Conservation (phyloP, 2,888 invertebrate genomes). For the Andrena trimmerana region DNA sequence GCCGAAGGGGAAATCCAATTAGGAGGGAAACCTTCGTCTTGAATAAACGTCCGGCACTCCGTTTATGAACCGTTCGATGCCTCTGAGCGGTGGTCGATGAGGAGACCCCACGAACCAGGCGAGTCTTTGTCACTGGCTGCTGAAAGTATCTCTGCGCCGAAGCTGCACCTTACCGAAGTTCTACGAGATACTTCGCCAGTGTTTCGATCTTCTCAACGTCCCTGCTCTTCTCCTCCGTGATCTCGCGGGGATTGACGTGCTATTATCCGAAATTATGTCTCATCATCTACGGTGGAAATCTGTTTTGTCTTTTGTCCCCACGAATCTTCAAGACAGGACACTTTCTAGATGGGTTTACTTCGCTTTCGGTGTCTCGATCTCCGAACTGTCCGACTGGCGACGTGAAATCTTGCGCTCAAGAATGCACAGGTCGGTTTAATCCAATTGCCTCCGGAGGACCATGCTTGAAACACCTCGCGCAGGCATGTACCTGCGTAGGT, state of each 20-base stretch:
- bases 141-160: background rate
- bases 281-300: too few species aligned
- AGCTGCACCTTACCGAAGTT: too few species aligned
- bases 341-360: too few species aligned
- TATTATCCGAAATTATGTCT: too few species aligned
- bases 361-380: background rate
- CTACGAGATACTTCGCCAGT: too few species aligned
- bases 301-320: too few species aligned
- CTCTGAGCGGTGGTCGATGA: constrained; percentile 19
- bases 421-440: background rate
- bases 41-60: constrained; percentile 51
- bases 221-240: too few species aligned
- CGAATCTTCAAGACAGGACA: too few species aligned
- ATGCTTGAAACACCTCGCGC: background rate
- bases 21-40: constrained; percentile 51
- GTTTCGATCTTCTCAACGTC: too few species aligned
- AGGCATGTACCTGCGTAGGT: constrained; percentile 39
- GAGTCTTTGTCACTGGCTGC: constrained; percentile 13
- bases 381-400: background rate
- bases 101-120: background rate
- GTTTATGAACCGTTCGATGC: constrained; percentile 36
- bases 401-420: background rate
- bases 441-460: background rate
- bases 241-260: too few species aligned
- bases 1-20: constrained; percentile 61